These are phyloP conservation scores for Chloromyia formosa DNA, from an alignment of 2,888 invertebrate genomes.

Conservation along the genomic window DNA sequence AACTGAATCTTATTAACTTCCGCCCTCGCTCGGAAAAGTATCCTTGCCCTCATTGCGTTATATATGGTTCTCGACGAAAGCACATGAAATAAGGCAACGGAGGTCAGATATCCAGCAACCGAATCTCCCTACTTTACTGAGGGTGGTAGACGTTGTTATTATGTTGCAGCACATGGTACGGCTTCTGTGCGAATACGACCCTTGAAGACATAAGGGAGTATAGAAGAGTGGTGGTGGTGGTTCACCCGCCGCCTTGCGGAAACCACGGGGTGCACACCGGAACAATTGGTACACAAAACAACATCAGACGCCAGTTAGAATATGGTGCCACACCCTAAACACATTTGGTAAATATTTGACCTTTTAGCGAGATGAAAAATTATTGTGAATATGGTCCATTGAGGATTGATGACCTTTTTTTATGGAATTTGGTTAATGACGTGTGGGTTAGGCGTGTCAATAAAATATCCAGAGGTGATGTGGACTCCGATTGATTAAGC, in stretches of 20 bases:
- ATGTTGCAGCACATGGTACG: conserved; percentile 7
- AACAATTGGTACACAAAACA: conserved; percentile 32
- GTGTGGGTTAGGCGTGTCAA: too few relatives aligned
- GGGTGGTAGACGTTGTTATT: conserved; percentile 8
- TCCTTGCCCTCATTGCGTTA: not conserved
- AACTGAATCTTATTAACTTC: conserved; percentile 35
- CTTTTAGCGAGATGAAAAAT: conserved; percentile 36
- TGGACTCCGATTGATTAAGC: too few relatives aligned
- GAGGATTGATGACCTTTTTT: conserved; percentile 19
- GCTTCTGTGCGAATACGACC: not conserved
- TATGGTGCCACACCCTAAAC: conserved; percentile 26
- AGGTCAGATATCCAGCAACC: conserved; percentile 25
- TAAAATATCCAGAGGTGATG: too few relatives aligned
- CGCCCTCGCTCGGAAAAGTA: not conserved
- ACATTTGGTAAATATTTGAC: conserved; percentile 29
- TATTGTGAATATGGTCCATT: conserved; percentile 14
- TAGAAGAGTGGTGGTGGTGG: not conserved
- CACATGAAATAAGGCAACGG: not conserved
- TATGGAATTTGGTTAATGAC: not conserved
- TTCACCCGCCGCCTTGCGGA: not conserved
- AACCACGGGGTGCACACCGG: not conserved
- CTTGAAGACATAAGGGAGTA: too few relatives aligned
- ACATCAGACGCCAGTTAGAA: conserved; percentile 4
- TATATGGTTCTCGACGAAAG: not conserved
- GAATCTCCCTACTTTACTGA: not conserved